phyloP scores from a whole-genome alignment of 2,888 invertebrate genomes.

The Doris montereyensis region DNA sequence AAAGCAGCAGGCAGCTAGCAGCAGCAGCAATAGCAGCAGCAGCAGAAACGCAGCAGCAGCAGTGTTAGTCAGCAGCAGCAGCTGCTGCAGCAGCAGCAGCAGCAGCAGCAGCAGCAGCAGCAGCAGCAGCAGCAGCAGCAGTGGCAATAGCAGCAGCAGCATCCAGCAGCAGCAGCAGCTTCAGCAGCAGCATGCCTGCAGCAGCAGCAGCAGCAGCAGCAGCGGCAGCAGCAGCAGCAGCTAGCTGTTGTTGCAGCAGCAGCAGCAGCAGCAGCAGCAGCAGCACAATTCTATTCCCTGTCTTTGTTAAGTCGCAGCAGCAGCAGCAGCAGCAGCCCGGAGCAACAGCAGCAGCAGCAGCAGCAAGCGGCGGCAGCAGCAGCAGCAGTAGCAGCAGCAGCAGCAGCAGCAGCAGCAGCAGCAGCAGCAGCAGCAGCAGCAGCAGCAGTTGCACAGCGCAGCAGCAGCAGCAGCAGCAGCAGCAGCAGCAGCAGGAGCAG shows the following conservation, averaged over 20 bases:
- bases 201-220: constrained; percentile 30
- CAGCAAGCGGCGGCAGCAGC: no score
- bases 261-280: constrained; percentile 28
- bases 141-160: constrained; percentile 26
- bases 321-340: no score
- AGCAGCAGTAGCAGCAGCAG: constrained; percentile 39
- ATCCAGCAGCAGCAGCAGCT: constrained; percentile 14
- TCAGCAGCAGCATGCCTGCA: constrained; percentile 14
- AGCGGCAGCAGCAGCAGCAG: constrained; percentile 20
- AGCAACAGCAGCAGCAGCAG: no score
- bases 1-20: no score
- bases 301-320: no score
- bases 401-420: constrained; percentile 30
- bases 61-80: background rate
- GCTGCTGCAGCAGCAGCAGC: background rate
- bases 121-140: constrained; percentile 30
- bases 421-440: constrained; percentile 35
- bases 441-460: constrained; percentile 40
- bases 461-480: constrained; percentile 39
- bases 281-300: no score
- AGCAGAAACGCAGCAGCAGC: background rate
- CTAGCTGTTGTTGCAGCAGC: constrained; percentile 27
- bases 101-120: constrained; percentile 11
- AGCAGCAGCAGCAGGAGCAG: constrained; percentile 38
- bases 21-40: constrained; percentile 2